Base-by-base conservation (phyloP, 2,888 invertebrate species). In the Hypomecis atomaria region DNA sequence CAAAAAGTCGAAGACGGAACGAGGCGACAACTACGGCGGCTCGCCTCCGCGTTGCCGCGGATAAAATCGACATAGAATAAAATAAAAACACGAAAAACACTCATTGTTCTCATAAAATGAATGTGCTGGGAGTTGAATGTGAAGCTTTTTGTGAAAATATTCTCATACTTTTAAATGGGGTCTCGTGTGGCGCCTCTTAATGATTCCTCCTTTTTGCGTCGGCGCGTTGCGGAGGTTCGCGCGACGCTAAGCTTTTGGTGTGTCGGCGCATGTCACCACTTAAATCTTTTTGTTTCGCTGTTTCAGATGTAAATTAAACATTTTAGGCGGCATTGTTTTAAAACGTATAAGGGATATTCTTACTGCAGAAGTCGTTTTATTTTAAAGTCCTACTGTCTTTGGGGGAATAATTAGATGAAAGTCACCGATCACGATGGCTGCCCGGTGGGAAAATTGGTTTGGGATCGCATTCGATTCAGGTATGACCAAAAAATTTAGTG, bases 61-160 rank as follows among this genome's bases (percentile, higher is more conserved):
- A 92, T 91, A 91, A 91, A 91, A 92, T 92, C 92, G 92, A 92
- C 91, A 92, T 92, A 92, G 90, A 92, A 91, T 88, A 89, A 92
- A 92, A 92, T 86, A 88, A 88, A 92, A 92, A 90, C 89, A 92
- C 92, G 92, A 92, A 92, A 92, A 90, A 92, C 90, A 90, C 88
- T 92, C 92, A 92, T 92, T 92, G 92, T 92, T 92, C 92, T 91
- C 92, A 90, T 91, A 90, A 92, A 92, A 92, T 92, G 91, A 92
- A 92, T 92, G 92, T 92, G 92, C 91, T 85, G 88, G 85, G 90
- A 91, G 88, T 90, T 91, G 92, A 91, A 92, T 91, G 92, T 92
- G 89, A 85, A 82, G 89, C 88, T 92, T 92, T 92, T 92, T 92
- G 90, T 91, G 89, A 83, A 92, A 91, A 92, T 92, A 92, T 92